phyloP scores from a whole-genome alignment of 1,140 invertebrate species.

The Leptinotarsa texana region DNA sequence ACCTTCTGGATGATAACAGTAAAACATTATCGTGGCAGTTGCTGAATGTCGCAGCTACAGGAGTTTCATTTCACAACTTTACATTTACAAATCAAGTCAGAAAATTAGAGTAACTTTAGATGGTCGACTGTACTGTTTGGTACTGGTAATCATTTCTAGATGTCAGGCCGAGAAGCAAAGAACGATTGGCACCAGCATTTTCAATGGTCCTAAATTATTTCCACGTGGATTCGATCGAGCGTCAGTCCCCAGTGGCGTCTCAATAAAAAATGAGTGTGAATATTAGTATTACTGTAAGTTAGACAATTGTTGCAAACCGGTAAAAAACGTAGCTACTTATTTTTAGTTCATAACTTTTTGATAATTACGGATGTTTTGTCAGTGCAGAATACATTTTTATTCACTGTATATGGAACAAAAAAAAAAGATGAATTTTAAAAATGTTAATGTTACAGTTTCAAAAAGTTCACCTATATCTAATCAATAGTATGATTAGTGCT shows the following conservation, averaged over 20 bases:
- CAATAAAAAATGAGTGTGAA: neutral
- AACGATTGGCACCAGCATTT: slow-evolving; percentile 9
- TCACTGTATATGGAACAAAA: too few species aligned
- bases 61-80: slow-evolving; percentile 14
- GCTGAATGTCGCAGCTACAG: slow-evolving; percentile 33
- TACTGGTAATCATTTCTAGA: neutral
- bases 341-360: too few species aligned
- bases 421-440: too few species aligned
- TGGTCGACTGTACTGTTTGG: neutral
- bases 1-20: slow-evolving; percentile 5
- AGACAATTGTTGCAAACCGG: too few species aligned
- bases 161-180: too few species aligned
- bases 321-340: too few species aligned
- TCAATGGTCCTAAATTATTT: neutral
- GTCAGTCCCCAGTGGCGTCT: neutral
- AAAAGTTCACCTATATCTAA: too few species aligned
- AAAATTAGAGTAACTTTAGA: slow-evolving; percentile 9
- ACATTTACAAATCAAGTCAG: slow-evolving; percentile 19
- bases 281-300: too few species aligned
- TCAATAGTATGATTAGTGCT: too few species aligned
- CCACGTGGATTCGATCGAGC: neutral
- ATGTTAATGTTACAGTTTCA: too few species aligned
- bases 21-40: slow-evolving; percentile 33
- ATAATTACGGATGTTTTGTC: too few species aligned
- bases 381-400: too few species aligned